phyloP scores from a whole-genome alignment of 2,113 vertebrate genomes.

The Egretta garzetta region DNA sequence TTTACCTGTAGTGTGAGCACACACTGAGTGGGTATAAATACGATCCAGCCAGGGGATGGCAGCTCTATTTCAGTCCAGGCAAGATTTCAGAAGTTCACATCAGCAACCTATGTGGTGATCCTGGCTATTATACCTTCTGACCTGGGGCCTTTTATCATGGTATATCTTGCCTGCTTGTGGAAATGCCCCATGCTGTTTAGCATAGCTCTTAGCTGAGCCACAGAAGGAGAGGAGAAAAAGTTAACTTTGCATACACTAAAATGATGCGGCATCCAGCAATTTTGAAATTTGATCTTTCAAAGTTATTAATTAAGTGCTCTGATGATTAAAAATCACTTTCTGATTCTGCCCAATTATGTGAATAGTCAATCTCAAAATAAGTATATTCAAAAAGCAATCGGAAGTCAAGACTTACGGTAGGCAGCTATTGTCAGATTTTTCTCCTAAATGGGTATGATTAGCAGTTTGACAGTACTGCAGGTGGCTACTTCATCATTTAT shows the following conservation, averaged over 20 bases:
- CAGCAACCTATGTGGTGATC: neutral
- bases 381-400: neutral
- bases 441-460: neutral
- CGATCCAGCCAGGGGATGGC: neutral
- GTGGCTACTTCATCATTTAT: constrained; percentile 2
- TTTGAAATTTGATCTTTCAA: neutral
- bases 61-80: neutral
- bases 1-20: neutral
- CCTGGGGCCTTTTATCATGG: neutral
- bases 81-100: neutral
- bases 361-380: neutral
- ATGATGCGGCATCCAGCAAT: neutral
- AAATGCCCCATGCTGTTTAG: neutral
- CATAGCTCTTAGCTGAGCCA: neutral
- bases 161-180: neutral
- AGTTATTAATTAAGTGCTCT: neutral
- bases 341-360: neutral
- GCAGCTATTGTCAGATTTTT: neutral
- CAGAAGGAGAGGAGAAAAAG: neutral
- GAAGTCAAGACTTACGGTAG: neutral
- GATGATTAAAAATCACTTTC: neutral
- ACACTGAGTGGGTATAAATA: neutral
- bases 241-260: neutral
- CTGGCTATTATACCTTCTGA: neutral
- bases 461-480: neutral